These are phyloP conservation scores for Bombus waltoni DNA, from an alignment of 1,140 invertebrate species.

Conservation along the genomic window DNA sequence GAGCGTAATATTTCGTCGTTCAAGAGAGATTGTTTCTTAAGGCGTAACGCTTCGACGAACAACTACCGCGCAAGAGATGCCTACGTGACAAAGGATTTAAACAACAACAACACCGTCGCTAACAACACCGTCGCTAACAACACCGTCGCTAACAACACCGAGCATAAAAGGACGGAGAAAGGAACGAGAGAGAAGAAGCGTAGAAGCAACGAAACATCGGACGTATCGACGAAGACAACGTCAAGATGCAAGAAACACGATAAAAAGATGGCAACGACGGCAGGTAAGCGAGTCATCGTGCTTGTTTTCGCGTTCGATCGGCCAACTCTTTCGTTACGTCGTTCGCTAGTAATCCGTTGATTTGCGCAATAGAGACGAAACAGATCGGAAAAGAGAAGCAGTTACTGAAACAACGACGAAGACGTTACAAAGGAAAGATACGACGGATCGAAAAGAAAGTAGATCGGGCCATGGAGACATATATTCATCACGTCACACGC, in stretches of 20 bases:
- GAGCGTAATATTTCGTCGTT: not conserved
- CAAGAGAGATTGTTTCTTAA: not conserved
- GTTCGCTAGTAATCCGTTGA: not conserved
- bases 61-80: not conserved
- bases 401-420: not conserved
- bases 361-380: not conserved
- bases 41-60: not conserved
- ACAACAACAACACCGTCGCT: no score
- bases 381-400: not conserved
- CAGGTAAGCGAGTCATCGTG: not conserved
- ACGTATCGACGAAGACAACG: not conserved
- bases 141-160: rapidly evolving
- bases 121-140: rapidly evolving
- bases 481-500: not conserved
- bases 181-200: not conserved
- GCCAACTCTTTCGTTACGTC: not conserved
- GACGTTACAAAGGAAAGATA: not conserved
- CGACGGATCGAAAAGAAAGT: not conserved
- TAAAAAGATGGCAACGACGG: not conserved
- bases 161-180: no score
- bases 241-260: not conserved
- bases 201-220: not conserved
- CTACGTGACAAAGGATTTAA: not conserved
- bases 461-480: constrained; percentile 17
- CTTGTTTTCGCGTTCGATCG: rapidly evolving